Evolutionary conservation across 2,113 vertebrate species (phyloP).

Genomic region (Larimichthys polyactis): DNA sequence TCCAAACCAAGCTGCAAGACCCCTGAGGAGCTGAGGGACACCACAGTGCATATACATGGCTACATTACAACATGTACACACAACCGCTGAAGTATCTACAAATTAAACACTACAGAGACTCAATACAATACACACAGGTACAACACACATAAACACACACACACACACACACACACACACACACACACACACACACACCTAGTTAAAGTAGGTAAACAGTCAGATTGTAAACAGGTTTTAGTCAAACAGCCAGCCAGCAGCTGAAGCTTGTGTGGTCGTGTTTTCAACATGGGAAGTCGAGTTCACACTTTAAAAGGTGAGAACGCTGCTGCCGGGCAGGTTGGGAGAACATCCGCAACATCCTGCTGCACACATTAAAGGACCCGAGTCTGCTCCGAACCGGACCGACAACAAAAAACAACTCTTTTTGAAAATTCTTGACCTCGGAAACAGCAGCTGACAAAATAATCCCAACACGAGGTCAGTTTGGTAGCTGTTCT

Average conservation of each 20-base stretch:
- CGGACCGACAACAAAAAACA: background rate
- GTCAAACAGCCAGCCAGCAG: background rate
- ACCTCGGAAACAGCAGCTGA: background rate
- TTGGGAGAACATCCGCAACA: too few species aligned
- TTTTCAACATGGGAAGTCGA: background rate
- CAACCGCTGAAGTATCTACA: conserved; percentile 28
- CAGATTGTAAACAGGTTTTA: background rate
- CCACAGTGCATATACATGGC: conserved; percentile 50
- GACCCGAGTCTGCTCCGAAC: too few species aligned
- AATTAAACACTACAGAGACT: conserved; percentile 2
- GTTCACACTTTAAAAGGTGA: background rate
- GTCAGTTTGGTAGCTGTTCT: too few species aligned
- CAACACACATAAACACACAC: too few species aligned
- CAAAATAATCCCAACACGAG: too few species aligned
- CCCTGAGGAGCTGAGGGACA: conserved; percentile 56
- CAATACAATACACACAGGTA: conserved; percentile 11
- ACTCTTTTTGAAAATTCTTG: background rate
- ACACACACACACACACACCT: background rate
- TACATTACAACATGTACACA: conserved; percentile 49
- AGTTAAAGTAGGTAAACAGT: conserved; percentile 3
- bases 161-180: background rate
- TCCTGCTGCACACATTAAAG: too few species aligned
- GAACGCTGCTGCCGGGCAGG: background rate
- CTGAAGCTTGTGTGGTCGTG: background rate
- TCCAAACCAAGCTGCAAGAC: conserved; percentile 42